Evolutionary conservation across 1,140 invertebrate species (phyloP), one percentile per base, ranked within the genome.

Genomic region (Nasonia giraulti): DNA sequence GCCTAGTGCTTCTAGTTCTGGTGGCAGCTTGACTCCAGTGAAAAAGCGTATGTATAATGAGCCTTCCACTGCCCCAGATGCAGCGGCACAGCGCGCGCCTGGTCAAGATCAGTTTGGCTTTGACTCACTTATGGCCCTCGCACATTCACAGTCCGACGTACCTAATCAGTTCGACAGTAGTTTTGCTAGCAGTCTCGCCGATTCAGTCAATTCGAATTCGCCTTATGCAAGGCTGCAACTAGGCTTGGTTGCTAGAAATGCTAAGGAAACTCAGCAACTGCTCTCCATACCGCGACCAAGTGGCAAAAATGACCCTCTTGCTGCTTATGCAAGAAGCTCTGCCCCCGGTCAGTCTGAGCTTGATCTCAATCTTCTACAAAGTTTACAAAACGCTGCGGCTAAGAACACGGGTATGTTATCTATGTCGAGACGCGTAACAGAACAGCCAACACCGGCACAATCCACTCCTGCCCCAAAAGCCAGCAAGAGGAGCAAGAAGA

Each of bases 41-140:
- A 93, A 93, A 62, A 93, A 93, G 78, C 90, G 92, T 0, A 89
- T 89, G 27, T 93, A 92, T 80, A 92, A 90, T 66, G 92, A 92
- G 71, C 86, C 91, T 0, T 87, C 91, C 2, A 31, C 74, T 5
- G 73, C 17, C 27, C 3, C 2, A 55, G 20, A 86, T 17, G 84
- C 74, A 84, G 37, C 33, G 78, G 89, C 40, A n/a, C 86, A 37
- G 44, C 89, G 74, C 73, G 90, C 82, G 7, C 10, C 83, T 0
- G 83, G 8, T 79, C 90, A 86, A 14, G 85, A 91, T 3, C 92
- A 92, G 47, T 92, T 92, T 62, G 83, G 88, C 3, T 93, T 91
- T 75, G 92, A 93, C 10, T 82, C 90, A 8, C 91, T 93, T 88
- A 92, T 93, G 88, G 80, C 86, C 2, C 84, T 93, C 2, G 77